Evolutionary conservation across 2,797 vertebrate species (phyloP).

Genomic region (Enteromius afrohamiltoni): DNA sequence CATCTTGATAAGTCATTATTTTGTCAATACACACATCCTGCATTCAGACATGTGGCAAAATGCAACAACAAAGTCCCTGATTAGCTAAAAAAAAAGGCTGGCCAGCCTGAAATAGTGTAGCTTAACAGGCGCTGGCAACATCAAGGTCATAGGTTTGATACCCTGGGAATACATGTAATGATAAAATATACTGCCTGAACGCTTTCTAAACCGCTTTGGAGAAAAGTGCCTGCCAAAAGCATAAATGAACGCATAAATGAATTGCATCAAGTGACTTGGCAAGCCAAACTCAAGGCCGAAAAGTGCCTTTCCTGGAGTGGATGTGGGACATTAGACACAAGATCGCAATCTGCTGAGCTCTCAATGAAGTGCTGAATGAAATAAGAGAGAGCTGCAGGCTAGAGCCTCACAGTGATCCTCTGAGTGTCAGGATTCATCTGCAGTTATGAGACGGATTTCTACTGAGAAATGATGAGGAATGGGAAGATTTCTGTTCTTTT

Average conservation of each 20-base stretch:
- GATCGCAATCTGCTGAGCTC: slow-evolving; percentile 48
- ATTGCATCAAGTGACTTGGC: slow-evolving; percentile 21
- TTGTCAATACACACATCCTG: slow-evolving; percentile 41
- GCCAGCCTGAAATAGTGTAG: background rate
- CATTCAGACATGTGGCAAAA: slow-evolving; percentile 36
- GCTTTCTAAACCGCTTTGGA: slow-evolving; percentile 7
- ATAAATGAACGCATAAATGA: slow-evolving; percentile 3
- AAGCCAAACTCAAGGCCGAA: slow-evolving; percentile 10
- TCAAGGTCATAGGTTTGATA: slow-evolving; percentile 14
- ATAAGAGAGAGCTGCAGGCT: slow-evolving; percentile 42
- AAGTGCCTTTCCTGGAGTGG: slow-evolving; percentile 26
- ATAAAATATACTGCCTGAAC: background rate
- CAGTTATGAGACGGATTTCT: background rate
- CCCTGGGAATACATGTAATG: background rate
- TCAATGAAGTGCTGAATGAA: slow-evolving; percentile 49
- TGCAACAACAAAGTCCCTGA: slow-evolving; percentile 10
- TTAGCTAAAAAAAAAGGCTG: background rate
- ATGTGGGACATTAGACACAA: slow-evolving; percentile 46
- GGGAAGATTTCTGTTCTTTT: background rate
- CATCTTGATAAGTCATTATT: slow-evolving; percentile 42
- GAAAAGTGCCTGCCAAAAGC: background rate
- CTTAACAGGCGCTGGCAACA: background rate
- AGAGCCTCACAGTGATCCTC: slow-evolving; percentile 23
- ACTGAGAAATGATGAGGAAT: background rate
- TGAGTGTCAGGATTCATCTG: slow-evolving; percentile 32